Evolutionary conservation across 53 echinoderm and acorn worm genomes (phyloP).

Genomic region (Mesocentrotus franciscanus): DNA sequence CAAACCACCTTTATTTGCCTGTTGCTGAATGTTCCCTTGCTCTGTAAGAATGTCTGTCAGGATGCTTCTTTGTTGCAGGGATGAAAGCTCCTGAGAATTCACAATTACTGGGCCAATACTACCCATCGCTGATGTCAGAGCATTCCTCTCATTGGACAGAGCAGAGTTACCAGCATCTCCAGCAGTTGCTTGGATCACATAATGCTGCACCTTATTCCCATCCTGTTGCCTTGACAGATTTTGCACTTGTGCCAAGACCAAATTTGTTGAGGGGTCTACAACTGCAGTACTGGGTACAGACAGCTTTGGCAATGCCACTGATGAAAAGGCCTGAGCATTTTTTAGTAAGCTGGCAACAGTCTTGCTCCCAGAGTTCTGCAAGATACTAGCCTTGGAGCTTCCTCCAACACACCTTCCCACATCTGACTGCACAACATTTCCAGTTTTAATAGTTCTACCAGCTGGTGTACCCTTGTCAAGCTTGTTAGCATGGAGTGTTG

Average conservation of each 20-base stretch:
- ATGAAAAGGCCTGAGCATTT: constrained; percentile 51
- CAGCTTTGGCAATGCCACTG: constrained; percentile 30
- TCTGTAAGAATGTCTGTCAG: constrained; percentile 33
- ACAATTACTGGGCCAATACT: not conserved
- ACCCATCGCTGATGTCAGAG: not conserved
- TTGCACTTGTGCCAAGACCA: constrained; percentile 52
- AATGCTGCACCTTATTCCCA: constrained; percentile 11
- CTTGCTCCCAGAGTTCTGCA: constrained; percentile 55
- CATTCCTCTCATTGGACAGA: constrained; percentile 15
- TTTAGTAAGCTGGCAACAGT: constrained; percentile 59
- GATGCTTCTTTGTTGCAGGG: not conserved
- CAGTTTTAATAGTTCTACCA: not conserved
- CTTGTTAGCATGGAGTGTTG: not conserved
- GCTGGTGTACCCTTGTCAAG: constrained; percentile 21
- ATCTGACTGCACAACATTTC: not conserved
- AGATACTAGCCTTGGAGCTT: constrained; percentile 4
- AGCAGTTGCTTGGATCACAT: constrained; percentile 26
- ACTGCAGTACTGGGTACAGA: constrained; percentile 43
- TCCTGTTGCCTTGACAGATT: constrained; percentile 11
- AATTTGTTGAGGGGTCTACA: not conserved
- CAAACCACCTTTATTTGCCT: constrained; percentile 17
- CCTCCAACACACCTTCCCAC: constrained; percentile 11
- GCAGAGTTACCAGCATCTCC: constrained; percentile 1
- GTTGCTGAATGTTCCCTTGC: not conserved
- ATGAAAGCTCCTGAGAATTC: constrained; percentile 47